Conservation (phyloP, 2,113 vertebrate species). For the Psephotus haematonotus region DNA sequence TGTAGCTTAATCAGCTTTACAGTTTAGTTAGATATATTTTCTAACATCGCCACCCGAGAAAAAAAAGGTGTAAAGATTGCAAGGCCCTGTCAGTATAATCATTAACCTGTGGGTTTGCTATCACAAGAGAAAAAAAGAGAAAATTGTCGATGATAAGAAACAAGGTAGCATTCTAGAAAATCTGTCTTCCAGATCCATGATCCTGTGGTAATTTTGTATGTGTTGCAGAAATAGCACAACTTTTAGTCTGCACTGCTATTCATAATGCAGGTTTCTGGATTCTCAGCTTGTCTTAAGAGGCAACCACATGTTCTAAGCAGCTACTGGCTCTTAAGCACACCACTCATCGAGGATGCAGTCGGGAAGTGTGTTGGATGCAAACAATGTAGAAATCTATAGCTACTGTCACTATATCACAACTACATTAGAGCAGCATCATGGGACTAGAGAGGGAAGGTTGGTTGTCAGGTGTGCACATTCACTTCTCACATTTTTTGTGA, state of each 20-base stretch:
- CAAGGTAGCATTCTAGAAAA: neutral
- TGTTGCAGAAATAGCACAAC: neutral
- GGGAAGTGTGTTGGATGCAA: neutral
- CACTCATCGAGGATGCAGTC: rapidly evolving
- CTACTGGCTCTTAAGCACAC: neutral
- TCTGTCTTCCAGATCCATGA: neutral
- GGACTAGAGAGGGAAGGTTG: neutral
- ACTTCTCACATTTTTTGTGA: neutral
- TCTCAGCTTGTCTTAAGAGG: neutral
- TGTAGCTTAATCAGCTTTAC: neutral
- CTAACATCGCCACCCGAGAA: neutral
- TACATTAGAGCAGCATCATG: neutral
- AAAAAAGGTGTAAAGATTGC: neutral
- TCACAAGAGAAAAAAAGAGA: neutral
- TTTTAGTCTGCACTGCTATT: neutral
- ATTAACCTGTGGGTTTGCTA: neutral
- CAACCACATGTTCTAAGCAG: rapidly evolving
- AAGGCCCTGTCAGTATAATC: neutral
- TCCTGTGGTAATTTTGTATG: neutral
- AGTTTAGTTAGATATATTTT: neutral
- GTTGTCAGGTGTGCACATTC: neutral
- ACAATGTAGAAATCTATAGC: neutral
- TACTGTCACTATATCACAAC: neutral
- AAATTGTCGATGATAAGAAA: neutral
- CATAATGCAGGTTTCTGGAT: neutral